Base-by-base conservation (phyloP, 2,888 invertebrate genomes). In the Rosalia funebris region DNA sequence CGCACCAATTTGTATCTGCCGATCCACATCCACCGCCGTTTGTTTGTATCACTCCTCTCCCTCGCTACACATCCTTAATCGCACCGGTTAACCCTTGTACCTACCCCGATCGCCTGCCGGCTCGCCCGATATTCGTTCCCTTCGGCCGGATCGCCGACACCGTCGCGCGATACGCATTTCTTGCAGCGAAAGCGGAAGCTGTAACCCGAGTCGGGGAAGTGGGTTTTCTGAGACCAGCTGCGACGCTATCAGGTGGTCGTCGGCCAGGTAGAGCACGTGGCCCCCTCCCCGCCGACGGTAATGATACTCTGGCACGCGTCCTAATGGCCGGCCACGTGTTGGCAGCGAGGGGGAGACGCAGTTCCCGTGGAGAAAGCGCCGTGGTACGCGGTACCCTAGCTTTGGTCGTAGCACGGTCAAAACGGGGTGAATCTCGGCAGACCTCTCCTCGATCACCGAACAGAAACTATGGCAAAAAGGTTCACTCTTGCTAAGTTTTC, bases 191-290 rank as follows among this genome's bases (percentile, higher is more conserved):
- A 65, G 52, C 67, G 69, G 69, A 69, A 69, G 65, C 65, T 60
- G 69, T 54, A 60, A 68, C 62, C 60, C 59, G 41, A 68, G 60
- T 52, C 50, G 57, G 47, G 66, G 67, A 63, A 67, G 65, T 58
- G 67, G 65, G 62, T 50, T 64, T 68, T 58, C 62, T 65, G 32
- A 44, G 53, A 57, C 61, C 71, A 68, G 71, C 71, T 71, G 71
- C 59, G 68, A 66, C 58, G 69, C 70, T 66, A 73, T 73, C 73
- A 72, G 73, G 73, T 73, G 73, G 72, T 72, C 69, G 70, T 34
- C 64, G 60, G 64, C 69, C 71, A 71, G 71, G 71, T 70, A 73
- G 64, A 59, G 71, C 71, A 73, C 73, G 75, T 73, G 73, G 62
- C 69, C 61, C 67, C 60, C 63, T 56, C 58, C 62, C 48, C 47